Conservation (phyloP, 2,113 vertebrate genomes). For the Grantiella picta region DNA sequence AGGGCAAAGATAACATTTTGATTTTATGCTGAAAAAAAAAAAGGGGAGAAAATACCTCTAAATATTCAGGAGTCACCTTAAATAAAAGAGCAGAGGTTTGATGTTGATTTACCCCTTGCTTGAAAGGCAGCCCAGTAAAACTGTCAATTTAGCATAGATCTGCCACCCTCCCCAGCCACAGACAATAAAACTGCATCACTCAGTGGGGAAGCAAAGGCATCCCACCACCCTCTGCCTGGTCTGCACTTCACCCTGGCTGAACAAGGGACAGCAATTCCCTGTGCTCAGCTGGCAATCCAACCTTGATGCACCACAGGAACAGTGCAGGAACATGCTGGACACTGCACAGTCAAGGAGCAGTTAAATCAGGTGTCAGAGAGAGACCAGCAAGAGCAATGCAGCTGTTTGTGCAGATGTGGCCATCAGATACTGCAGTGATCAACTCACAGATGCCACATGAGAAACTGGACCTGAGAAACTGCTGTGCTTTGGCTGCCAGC, state of each 20-base stretch:
- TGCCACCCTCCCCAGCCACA: neutral
- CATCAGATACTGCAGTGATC: rapidly evolving
- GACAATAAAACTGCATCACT: neutral
- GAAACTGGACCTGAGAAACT: neutral
- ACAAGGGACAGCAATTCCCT: neutral
- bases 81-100: neutral
- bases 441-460: neutral
- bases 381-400: neutral
- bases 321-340: rapidly evolving
- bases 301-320: neutral
- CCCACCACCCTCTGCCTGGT: neutral
- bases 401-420: neutral
- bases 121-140: constrained; percentile 2
- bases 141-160: neutral
- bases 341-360: neutral
- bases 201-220: neutral
- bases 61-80: constrained; percentile 36
- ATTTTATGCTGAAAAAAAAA: neutral
- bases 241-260: neutral
- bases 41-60: neutral
- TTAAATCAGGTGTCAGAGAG: neutral
- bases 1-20: constrained; percentile 50
- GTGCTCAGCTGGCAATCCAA: neutral
- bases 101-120: neutral
- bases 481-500: neutral